These are phyloP conservation scores for Ameiurus melas DNA, from an alignment of 2,113 vertebrate genomes.

Conservation along the genomic window DNA sequence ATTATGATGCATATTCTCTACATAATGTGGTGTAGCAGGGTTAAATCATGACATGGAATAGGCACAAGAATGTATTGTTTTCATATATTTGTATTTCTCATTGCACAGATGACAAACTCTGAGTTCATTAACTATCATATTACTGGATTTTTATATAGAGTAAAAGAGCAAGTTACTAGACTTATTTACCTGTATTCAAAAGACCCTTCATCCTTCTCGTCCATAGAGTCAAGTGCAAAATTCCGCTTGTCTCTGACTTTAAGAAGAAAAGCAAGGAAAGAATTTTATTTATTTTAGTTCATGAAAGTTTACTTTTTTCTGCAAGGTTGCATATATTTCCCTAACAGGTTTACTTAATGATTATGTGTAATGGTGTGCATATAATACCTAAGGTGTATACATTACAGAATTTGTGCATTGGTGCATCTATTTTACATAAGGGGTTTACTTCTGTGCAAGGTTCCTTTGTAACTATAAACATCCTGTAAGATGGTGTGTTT, in stretches of 20 bases:
- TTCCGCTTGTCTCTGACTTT: conserved; percentile 91
- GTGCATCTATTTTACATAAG: background rate
- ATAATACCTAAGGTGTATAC: background rate
- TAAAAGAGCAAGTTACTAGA: background rate
- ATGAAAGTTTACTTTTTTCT: too few species aligned
- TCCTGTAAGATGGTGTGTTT: background rate
- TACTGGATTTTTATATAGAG: background rate
- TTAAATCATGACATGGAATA: conserved; percentile 27
- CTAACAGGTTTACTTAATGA: background rate
- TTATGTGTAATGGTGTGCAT: background rate
- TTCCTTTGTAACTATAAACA: background rate
- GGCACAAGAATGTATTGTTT: background rate
- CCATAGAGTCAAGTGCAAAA: conserved; percentile 82
- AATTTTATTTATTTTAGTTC: background rate
- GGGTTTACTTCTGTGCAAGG: background rate
- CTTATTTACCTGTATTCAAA: conserved; percentile 93
- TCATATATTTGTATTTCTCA: background rate
- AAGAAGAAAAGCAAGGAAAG: conserved; percentile 50
- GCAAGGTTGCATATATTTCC: background rate
- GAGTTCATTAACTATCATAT: background rate
- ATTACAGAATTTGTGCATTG: background rate
- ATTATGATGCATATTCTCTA: conserved; percentile 22
- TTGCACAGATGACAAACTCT: background rate
- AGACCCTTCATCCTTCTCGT: conserved; percentile 90
- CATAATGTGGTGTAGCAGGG: background rate